A percentile compares a stretch with the other conserved stretches of the same genome.
phyloP scores from a whole-genome alignment of 2,797 vertebrate genomes.

The Triplophysa bombifrons region DNA sequence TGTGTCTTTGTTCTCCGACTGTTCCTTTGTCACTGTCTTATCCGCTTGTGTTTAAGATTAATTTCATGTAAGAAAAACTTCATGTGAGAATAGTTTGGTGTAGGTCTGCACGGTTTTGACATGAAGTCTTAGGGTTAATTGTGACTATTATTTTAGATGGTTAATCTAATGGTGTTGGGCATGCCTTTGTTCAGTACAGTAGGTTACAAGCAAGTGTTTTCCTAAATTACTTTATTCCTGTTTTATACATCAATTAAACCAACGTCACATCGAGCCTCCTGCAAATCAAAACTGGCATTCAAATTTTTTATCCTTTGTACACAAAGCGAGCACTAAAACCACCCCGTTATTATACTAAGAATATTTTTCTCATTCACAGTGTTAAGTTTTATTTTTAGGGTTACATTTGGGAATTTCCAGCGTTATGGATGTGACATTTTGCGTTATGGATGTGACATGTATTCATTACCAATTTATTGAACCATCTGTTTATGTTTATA shows the following conservation, averaged over 20 bases:
- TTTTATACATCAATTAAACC: background rate
- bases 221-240: background rate
- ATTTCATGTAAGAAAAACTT: background rate
- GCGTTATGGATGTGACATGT: too few species aligned
- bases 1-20: slow-evolving; percentile 35
- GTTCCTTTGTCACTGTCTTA: slow-evolving; percentile 29
- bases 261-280: background rate
- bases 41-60: background rate
- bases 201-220: background rate
- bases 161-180: background rate
- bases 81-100: background rate
- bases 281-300: background rate
- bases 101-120: too few species aligned
- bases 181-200: background rate
- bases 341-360: background rate
- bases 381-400: too few species aligned
- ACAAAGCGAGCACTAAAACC: background rate
- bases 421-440: too few species aligned
- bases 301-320: background rate
- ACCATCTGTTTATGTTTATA: too few species aligned
- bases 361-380: too few species aligned
- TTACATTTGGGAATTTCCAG: too few species aligned
- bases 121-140: background rate
- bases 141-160: background rate
- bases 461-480: too few species aligned